Base-by-base conservation (phyloP, 2,888 invertebrate species). In the Polydrusus tereticollis region DNA sequence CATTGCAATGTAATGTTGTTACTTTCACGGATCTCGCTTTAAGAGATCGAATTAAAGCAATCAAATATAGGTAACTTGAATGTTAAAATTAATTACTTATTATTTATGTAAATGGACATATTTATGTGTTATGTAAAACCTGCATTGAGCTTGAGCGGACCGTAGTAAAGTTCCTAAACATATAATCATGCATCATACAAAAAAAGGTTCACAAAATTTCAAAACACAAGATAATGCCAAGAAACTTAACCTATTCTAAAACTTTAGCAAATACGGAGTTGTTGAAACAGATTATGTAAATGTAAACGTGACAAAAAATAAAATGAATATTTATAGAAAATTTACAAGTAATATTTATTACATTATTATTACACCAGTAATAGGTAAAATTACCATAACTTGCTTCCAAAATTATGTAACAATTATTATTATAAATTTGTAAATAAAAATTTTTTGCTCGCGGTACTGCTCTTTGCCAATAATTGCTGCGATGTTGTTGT, bases 381-480 rank as follows among this genome's bases (percentile, higher is more conserved):
- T 64, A 72, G 63, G 45, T 71, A 63, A 75, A 55, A 70, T 69
- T 71, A 71, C 70, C 60, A 47, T 74, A 70, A 70, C 68, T 75
- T 75, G 76, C 78, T 79, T 79, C 79, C 79, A 78, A 75, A 71
- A 77, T 77, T 79, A 78, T 81, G 79, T 81, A 80, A 79, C 58
- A 66, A 62, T 70, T 66, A 70, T 47, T 60, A 69, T 38, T 60
- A 69, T 69, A 67, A 73, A 59, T 20, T 38, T 78, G 72, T 72
- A 72, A 78, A 78, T 73, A 77, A 77, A 75, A 52, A 77, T 74
- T 77, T 76, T 72, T 70, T 70, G 76, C 64, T 33, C 73, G 76
- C 76, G 75, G 78, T 82, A 83, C 82, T 83, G 82, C 82, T 82
- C 80, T 78, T 80, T 83, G 84, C 84, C 84, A 84, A 84, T 84